A percentile compares a stretch with the other conserved stretches of the same genome.
Evolutionary conservation across 2,888 invertebrate genomes (phyloP).

Genomic region (Blomia tropicalis): DNA sequence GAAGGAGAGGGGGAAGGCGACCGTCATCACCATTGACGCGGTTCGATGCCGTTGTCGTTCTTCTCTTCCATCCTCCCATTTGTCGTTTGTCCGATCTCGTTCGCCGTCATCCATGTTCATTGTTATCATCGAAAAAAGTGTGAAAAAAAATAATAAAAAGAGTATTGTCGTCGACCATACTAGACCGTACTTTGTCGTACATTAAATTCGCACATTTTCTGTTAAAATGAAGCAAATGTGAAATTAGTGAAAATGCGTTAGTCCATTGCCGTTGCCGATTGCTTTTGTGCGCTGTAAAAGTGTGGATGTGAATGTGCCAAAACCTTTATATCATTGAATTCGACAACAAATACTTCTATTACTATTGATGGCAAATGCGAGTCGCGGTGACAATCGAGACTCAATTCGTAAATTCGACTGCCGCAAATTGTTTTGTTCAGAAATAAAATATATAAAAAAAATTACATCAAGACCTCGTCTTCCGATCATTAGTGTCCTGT

Average conservation of each 20-base stretch:
- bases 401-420: not conserved
- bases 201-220: constrained; percentile 13
- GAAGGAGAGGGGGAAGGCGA: not conserved
- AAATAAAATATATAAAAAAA: not conserved
- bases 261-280: not conserved
- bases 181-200: constrained; percentile 3
- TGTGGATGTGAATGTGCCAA: too few relatives aligned
- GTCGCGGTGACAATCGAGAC: not conserved
- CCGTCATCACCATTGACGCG: not conserved
- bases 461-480: too few relatives aligned
- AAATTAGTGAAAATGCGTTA: not conserved
- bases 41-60: not conserved
- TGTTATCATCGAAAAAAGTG: too few relatives aligned
- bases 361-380: too few relatives aligned
- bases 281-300: too few relatives aligned
- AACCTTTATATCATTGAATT: too few relatives aligned
- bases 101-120: not conserved
- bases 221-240: not conserved
- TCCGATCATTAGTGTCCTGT: not conserved
- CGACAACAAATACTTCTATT: too few relatives aligned
- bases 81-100: not conserved
- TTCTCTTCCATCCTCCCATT: not conserved
- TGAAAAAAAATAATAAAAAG: too few relatives aligned
- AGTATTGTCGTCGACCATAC: not conserved
- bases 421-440: constrained; percentile 10